Evolutionary conservation across 2,113 vertebrate genomes (phyloP).

Genomic region (Sinocyclocheilus grahami): DNA sequence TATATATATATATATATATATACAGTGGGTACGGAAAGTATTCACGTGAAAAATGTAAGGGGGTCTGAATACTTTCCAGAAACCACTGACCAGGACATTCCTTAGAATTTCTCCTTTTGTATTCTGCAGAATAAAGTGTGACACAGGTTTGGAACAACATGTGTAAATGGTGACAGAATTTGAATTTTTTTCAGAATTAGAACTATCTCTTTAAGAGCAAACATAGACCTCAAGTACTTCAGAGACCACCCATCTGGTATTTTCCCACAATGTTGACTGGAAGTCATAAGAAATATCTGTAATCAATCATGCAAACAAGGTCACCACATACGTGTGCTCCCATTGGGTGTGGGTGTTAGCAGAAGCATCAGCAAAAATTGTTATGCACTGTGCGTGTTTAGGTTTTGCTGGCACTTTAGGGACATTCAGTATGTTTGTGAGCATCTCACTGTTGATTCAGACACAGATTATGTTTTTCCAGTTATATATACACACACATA

Average conservation of each 20-base stretch:
- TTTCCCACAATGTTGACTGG: constrained; percentile 15
- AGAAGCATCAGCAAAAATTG: constrained; percentile 47
- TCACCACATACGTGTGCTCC: constrained; percentile 42
- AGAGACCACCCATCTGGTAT: constrained; percentile 47
- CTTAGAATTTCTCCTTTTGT: background rate
- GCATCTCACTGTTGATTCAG: constrained; percentile 34
- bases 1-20: no score
- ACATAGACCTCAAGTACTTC: background rate
- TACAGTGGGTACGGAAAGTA: no score
- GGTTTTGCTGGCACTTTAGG: constrained; percentile 25
- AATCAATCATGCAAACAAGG: constrained; percentile 47
- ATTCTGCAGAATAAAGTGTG: background rate
- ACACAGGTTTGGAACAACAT: background rate
- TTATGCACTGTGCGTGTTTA: constrained; percentile 30
- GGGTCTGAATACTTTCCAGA: no score
- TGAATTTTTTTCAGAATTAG: background rate
- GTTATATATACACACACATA: constrained; percentile 13
- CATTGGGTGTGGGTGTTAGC: constrained; percentile 54
- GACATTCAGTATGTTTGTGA: constrained; percentile 23
- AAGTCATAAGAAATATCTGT: constrained; percentile 22
- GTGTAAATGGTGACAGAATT: background rate
- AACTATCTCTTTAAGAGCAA: background rate
- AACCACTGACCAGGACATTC: background rate
- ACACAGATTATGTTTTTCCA: constrained; percentile 45
- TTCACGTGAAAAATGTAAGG: no score